Evolutionary conservation across 2,113 vertebrate species (phyloP).

Genomic region (Phycodurus eques): DNA sequence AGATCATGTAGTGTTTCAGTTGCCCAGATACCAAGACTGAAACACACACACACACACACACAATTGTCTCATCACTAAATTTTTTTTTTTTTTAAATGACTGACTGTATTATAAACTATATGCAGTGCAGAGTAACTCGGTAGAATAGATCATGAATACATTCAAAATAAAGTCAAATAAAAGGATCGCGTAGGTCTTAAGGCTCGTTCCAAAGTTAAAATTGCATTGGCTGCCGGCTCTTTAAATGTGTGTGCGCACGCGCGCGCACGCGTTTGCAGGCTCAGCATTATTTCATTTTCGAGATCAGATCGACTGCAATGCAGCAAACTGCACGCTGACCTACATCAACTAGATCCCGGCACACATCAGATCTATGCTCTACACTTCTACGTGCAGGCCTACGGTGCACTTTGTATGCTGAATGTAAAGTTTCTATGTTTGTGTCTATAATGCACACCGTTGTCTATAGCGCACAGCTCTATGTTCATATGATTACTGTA

Average conservation of each 20-base stretch:
- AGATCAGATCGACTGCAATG: conserved; percentile 30
- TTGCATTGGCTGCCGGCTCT: not conserved
- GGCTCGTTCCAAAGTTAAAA: not conserved
- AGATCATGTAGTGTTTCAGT: conserved; percentile 56
- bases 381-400: too few relatives aligned
- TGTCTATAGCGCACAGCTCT: too few relatives aligned
- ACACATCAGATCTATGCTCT: too few relatives aligned
- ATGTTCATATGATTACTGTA: too few relatives aligned
- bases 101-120: too few relatives aligned
- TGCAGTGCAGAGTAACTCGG: too few relatives aligned
- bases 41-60: conserved; percentile 21
- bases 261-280: not conserved
- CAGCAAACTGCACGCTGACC: conserved; percentile 12
- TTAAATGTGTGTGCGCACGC: not conserved
- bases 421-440: too few relatives aligned
- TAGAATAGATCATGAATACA: too few relatives aligned
- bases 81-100: not conserved
- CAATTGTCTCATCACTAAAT: not conserved
- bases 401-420: too few relatives aligned
- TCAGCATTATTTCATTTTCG: conserved; percentile 28
- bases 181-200: not conserved
- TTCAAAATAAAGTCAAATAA: too few relatives aligned
- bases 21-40: conserved; percentile 97
- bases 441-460: too few relatives aligned
- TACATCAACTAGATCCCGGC: not conserved